These are phyloP conservation scores for Saccopteryx bilineata DNA, from an alignment of 2,113 vertebrate species.

Conservation along the genomic window DNA sequence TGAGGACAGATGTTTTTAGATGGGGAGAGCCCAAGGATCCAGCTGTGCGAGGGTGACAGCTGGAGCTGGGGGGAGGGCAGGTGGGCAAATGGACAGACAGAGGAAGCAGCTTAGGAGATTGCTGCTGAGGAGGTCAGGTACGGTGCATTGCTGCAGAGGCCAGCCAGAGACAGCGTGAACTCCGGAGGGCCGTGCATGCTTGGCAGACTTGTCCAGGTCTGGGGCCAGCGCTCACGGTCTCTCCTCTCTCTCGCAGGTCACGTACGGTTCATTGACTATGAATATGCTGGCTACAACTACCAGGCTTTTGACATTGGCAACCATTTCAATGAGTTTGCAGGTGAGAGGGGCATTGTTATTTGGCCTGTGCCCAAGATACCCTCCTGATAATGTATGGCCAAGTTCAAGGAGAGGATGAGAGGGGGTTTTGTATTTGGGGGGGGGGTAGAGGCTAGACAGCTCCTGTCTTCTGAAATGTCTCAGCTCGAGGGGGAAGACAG, in stretches of 20 bases:
- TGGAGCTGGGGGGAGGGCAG: background rate
- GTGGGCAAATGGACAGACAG: background rate
- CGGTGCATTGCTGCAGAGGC: background rate
- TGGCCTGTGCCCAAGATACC: background rate
- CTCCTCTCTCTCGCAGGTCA: conserved; percentile 86
- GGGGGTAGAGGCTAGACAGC: background rate
- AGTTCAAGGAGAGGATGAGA: background rate
- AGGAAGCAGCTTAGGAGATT: background rate
- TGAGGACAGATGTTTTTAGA: background rate
- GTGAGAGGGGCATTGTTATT: conserved; percentile 82
- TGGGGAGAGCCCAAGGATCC: background rate
- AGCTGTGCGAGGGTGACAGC: background rate
- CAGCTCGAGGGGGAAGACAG: background rate
- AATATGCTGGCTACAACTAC: conserved; percentile 98
- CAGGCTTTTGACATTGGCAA: conserved; percentile 99
- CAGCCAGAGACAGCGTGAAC: accelerated
- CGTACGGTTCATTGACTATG: conserved; percentile 97
- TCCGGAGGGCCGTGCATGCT: background rate
- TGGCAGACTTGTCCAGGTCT: background rate
- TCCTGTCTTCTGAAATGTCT: background rate
- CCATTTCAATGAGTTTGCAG: conserved; percentile 99
- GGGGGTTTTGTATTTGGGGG: background rate
- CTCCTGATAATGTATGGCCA: background rate
- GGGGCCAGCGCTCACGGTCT: background rate
- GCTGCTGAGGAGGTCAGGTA: background rate